Base-by-base conservation (phyloP, 2,888 invertebrate genomes). In the Gymnosoma rotundatum region DNA sequence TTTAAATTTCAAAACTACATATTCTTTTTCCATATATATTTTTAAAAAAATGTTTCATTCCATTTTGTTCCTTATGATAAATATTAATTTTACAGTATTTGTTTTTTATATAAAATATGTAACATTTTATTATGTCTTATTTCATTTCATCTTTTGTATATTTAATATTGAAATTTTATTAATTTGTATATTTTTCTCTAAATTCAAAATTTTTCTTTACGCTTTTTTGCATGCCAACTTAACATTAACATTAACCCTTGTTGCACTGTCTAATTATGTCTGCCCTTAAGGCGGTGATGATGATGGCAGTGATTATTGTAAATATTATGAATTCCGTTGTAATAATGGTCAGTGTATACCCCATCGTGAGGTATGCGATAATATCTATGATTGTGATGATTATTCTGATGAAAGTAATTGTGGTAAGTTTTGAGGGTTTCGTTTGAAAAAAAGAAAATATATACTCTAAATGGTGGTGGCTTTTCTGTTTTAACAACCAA, bases 341-440 rank as follows among this genome's bases (percentile, higher is more conserved):
- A 93, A 94, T 88, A 93, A 93, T 89, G 95, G 95, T 88, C 93
- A 93, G 90, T 93, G 94, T 89, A 94, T 95, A 89, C 92, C 93
- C 48, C 91, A 92, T 87, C 90, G 91, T 87, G 92, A 93, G 90
- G 93, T 93, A 89, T 96, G 96, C 92, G 94, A 96, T 92, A 93
- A 94, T 69, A 92, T 92, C 79, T 93, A 93, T 88, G 95, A 96
- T 93, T 96, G 96, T 91, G 92, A 92, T 87, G 96, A 97, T 93
- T 93, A 94, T 90, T 95, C 95, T 52, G 96, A 97, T 91, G 96
- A 96, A 93, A 93, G 94, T 88, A 93, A 94, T 90, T 96, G 96
- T 94, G 94, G 95, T 95, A 95, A 95, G 95, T 95, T 91, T 78
- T 74, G 10, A 42, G 9, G 60, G 16, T 52, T 75, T 14, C 10